Evolutionary conservation across 1,140 invertebrate genomes (phyloP), one percentile per base, ranked within the genome.

Genomic region (Drosophila arawakana): DNA sequence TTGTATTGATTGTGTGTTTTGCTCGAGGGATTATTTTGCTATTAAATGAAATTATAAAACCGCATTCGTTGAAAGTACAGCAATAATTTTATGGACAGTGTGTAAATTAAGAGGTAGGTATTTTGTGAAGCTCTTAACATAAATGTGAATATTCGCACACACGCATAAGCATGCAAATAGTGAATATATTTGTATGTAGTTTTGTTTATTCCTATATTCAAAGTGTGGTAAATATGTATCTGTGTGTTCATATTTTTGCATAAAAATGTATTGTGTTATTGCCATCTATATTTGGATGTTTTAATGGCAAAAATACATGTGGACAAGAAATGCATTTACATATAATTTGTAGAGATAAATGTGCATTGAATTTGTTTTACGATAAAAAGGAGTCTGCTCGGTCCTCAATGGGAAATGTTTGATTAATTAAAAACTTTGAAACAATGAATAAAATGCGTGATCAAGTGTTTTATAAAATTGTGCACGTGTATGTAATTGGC

Each of bases 1-100:
- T 83, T 84, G 81, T 85, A 85, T 84, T 85, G 81, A 84, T 84
- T 84, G 81, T 84, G 81, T 84, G 81, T 83, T 83, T 84, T 73
- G 76, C 68, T 73, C 68, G 65, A 83, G 66, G 72, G 54, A 58
- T 76, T 81, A 79, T 84, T 80, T 84, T 74, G 81, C 49, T 77
- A 65, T 85, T 77, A 69, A 71, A 65, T 75, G 69, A 73, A 30
- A 85, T 60, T 60, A 79, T 74, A 76, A 73, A 74, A 46, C 50
- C 69, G 77, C 66, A 73, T 81, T 65, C 52, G 47, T 69, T 62
- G 49, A 7, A 67, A 73, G 68, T 72, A 60, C 13, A 44, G 43
- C 55, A 50, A 49, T 58, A 71, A 80, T 73, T 58, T 69, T 68
- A 77, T 34, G 43, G 39, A 55, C 34, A 63, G 39, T 63, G 49